Conservation (phyloP, 1,140 invertebrate genomes). For the Penaeus chinensis region DNA sequence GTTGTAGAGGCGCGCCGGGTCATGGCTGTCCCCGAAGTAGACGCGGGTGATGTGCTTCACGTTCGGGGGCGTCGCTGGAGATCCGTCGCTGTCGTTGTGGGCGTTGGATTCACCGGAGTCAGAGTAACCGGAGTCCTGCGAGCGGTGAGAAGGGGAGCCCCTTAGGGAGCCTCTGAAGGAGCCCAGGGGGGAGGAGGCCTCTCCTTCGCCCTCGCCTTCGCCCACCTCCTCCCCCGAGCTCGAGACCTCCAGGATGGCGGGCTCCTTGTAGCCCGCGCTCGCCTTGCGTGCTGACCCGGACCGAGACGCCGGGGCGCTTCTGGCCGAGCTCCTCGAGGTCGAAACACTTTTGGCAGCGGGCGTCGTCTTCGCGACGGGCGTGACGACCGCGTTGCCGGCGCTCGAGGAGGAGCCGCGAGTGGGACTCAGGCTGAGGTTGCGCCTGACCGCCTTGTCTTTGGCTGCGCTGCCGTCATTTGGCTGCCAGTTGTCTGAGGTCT, state of each 20-base stretch:
- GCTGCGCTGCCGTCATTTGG: neutral
- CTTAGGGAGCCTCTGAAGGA: conserved; percentile 49
- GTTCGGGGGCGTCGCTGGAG: conserved; percentile 46
- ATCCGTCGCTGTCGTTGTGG: conserved; percentile 56
- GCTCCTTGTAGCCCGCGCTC: conserved; percentile 14
- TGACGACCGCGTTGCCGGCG: conserved; percentile 35
- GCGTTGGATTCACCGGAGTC: conserved; percentile 60
- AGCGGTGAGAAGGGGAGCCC: conserved; percentile 54
- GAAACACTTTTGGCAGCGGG: conserved; percentile 4
- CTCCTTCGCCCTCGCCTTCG: conserved; percentile 20
- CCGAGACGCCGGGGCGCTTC: conserved; percentile 8
- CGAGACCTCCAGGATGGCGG: conserved; percentile 40
- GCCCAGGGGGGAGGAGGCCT: conserved; percentile 31
- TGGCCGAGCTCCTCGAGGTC: neutral
- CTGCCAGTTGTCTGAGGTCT: conserved; percentile 19
- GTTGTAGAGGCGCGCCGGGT: conserved; percentile 13
- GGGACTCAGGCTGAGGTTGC: conserved; percentile 29
- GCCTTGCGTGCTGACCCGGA: conserved; percentile 12
- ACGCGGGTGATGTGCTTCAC: conserved; percentile 54
- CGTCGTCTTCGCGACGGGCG: conserved; percentile 27
- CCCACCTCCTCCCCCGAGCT: conserved; percentile 40
- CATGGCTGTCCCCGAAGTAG: conserved; percentile 44
- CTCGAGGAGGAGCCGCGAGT: conserved; percentile 30
- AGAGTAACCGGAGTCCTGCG: conserved; percentile 61
- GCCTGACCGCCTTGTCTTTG: conserved; percentile 9